These are phyloP conservation scores for Aporophyla lueneburgensis DNA, from an alignment of 2,888 invertebrate species.

Conservation along the genomic window DNA sequence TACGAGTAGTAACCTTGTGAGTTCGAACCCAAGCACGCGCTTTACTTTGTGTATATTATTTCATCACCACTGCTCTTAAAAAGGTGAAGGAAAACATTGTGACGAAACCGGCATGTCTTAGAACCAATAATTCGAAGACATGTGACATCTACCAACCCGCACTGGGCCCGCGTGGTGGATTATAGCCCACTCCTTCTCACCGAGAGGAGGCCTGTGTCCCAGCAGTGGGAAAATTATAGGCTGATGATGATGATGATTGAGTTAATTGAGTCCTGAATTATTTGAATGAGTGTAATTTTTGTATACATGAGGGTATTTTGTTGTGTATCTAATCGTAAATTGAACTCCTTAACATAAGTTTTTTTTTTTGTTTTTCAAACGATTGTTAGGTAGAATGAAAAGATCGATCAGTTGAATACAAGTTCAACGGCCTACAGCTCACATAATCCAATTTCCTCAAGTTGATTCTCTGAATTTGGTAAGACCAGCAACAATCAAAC, in stretches of 20 bases:
- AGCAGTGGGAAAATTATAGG: too few species aligned
- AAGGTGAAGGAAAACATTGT: too few species aligned
- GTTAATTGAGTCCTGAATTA: neutral
- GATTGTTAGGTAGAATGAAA: neutral
- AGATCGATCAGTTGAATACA: neutral
- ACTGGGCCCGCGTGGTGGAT: too few species aligned
- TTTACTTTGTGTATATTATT: too few species aligned
- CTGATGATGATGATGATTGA: neutral
- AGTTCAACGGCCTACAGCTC: slow-evolving; percentile 25
- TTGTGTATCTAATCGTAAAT: neutral
- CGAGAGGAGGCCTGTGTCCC: too few species aligned
- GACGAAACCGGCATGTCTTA: too few species aligned
- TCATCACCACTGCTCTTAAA: too few species aligned
- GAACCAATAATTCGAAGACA: too few species aligned
- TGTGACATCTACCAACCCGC: too few species aligned
- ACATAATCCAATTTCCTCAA: slow-evolving; percentile 1
- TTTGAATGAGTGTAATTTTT: neutral
- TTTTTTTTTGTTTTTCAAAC: neutral
- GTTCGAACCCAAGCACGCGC: too few species aligned
- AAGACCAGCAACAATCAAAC: neutral
- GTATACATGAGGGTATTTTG: neutral
- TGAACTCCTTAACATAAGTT: neutral
- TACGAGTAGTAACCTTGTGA: too few species aligned
- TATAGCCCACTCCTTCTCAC: too few species aligned
- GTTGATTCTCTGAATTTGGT: slow-evolving; percentile 30